Conservation (phyloP, 2,797 vertebrate species). For the Scyliorhinus canicula region DNA sequence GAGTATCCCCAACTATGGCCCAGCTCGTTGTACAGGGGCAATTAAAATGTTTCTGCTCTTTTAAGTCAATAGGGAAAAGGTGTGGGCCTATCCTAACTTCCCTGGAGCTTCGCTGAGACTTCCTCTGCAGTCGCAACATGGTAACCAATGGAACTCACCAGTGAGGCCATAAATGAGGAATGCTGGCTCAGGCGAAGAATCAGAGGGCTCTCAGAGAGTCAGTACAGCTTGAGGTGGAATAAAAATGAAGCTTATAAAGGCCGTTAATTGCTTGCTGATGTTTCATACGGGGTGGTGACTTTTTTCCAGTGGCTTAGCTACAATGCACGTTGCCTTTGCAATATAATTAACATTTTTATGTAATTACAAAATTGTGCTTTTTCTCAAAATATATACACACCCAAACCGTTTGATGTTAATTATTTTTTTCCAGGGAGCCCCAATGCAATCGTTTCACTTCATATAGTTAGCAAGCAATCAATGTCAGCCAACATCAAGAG, state of each 20-base stretch:
- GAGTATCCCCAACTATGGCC: neutral
- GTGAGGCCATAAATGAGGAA: neutral
- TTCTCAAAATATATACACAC: neutral
- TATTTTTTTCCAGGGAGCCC: neutral
- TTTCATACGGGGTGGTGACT: no score
- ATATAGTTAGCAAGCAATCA: neutral
- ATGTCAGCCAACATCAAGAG: neutral
- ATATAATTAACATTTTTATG: neutral
- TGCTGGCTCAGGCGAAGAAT: neutral
- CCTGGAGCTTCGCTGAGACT: neutral
- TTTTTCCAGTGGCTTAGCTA: neutral
- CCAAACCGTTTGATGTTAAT: neutral
- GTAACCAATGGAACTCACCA: neutral
- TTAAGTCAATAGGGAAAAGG: neutral
- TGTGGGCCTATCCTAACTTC: neutral
- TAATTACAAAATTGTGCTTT: neutral
- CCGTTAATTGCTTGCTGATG: neutral
- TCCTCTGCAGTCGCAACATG: neutral
- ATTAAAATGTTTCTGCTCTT: neutral
- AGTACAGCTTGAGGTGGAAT: neutral
- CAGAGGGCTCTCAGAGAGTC: neutral
- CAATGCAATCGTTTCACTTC: neutral
- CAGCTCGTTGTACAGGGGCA: neutral
- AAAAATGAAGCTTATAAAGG: neutral
- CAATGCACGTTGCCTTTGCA: neutral